Percentiles rank a stretch among this genome's conserved stretches.
phyloP scores from a whole-genome alignment of 2,888 invertebrate species.

The Acanthococcus lagerstroemiae region DNA sequence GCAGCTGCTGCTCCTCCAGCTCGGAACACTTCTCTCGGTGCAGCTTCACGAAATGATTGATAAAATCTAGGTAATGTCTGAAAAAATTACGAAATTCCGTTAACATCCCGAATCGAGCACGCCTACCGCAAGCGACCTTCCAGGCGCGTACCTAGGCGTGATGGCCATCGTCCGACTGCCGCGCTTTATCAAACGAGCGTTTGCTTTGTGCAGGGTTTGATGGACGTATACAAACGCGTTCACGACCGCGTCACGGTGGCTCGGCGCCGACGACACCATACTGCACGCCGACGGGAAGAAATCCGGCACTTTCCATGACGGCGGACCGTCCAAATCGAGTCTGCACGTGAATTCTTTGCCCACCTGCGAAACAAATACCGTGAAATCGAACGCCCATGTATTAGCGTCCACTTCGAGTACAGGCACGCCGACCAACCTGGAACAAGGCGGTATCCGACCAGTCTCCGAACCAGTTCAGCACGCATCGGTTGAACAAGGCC shows the following conservation, averaged over 20 bases:
- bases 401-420: neutral
- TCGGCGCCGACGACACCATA: conserved; percentile 60
- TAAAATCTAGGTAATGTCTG: conserved; percentile 94
- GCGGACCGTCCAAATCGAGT: conserved; percentile 82
- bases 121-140: neutral
- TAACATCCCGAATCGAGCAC: conserved; percentile 1
- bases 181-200: conserved; percentile 76
- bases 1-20: conserved; percentile 95
- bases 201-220: conserved; percentile 91
- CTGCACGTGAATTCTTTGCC: conserved; percentile 94
- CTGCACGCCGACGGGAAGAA: conserved; percentile 83
- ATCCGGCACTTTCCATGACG: conserved; percentile 75
- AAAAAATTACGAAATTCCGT: conserved; percentile 23
- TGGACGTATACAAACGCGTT: conserved; percentile 98
- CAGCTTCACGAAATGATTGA: conserved; percentile 95
- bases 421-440: conserved; percentile 50
- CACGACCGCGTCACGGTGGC: conserved; percentile 92
- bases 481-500: conserved; percentile 87
- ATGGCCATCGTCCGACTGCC: conserved; percentile 95
- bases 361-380: conserved; percentile 45
- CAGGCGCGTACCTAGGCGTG: conserved; percentile 61
- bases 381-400: neutral
- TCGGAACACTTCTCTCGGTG: conserved; percentile 97
- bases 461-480: conserved; percentile 83
- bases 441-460: conserved; percentile 95